Evolutionary conservation across 2,113 vertebrate genomes (phyloP).

Genomic region (Chinchilla lanigera): DNA sequence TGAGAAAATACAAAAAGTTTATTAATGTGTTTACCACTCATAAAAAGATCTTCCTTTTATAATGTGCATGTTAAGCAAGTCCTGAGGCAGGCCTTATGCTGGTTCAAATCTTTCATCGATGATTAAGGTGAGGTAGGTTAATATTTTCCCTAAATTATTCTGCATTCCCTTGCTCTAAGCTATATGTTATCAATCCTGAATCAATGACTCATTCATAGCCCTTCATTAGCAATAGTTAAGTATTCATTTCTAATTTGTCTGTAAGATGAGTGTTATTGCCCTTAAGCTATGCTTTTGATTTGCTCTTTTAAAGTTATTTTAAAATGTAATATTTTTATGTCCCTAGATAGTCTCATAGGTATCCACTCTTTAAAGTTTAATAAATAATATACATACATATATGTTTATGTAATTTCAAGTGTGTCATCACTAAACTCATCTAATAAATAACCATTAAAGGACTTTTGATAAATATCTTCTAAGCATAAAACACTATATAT

Average conservation of each 20-base stretch:
- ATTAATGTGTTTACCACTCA: neutral
- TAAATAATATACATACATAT: neutral
- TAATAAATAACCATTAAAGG: neutral
- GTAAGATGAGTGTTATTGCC: slow-evolving; percentile 23
- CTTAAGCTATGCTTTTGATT: neutral
- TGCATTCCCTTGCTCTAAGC: neutral
- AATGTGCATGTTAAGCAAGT: slow-evolving; percentile 20
- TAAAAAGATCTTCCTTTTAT: neutral
- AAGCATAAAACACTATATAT: neutral
- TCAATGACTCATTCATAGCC: neutral
- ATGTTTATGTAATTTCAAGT: neutral
- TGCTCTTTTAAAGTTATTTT: slow-evolving; percentile 38
- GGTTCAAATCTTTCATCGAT: slow-evolving; percentile 41
- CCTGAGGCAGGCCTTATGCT: neutral
- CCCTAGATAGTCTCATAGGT: neutral
- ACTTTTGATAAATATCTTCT: neutral
- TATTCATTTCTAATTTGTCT: slow-evolving; percentile 41
- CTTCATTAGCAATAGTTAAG: slow-evolving; percentile 44
- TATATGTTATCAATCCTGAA: neutral
- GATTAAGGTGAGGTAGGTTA: slow-evolving; percentile 32
- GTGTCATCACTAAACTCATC: neutral
- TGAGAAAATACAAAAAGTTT: neutral
- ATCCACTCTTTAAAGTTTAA: slow-evolving; percentile 20
- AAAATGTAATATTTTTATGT: slow-evolving; percentile 44
- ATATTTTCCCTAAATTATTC: slow-evolving; percentile 48